These are phyloP conservation scores for Rhagologus leucostigma DNA, from an alignment of 2,113 vertebrate species.

Conservation along the genomic window DNA sequence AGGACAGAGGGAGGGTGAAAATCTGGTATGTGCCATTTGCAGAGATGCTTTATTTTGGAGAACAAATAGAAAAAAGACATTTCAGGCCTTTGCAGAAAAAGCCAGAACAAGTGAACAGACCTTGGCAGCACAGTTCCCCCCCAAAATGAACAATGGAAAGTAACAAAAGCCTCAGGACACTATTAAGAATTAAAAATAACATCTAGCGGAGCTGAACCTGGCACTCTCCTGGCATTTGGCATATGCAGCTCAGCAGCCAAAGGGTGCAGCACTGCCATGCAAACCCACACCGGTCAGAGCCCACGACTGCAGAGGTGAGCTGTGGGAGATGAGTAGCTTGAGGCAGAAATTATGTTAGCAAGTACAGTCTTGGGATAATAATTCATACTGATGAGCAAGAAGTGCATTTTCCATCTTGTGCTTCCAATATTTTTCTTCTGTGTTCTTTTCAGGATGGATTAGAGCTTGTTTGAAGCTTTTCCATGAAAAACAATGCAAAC, in stretches of 20 bases:
- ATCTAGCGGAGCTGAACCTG: not conserved
- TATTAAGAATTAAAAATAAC: conserved; percentile 16
- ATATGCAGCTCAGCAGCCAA: fast-evolving
- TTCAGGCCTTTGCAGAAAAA: not conserved
- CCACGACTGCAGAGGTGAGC: fast-evolving
- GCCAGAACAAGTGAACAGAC: conserved; percentile 49
- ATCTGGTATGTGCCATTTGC: conserved; percentile 7
- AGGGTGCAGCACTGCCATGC: not conserved
- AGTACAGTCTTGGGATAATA: not conserved
- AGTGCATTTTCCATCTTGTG: not conserved
- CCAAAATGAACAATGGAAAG: not conserved
- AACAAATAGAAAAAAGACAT: conserved; percentile 31
- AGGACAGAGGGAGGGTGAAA: not conserved
- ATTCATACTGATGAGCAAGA: not conserved
- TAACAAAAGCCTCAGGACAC: conserved; percentile 26
- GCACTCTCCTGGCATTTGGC: not conserved
- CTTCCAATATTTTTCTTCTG: not conserved
- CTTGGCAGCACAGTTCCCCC: conserved; percentile 12
- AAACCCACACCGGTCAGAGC: not conserved
- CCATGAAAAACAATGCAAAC: not conserved
- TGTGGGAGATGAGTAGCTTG: fast-evolving
- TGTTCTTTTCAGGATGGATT: not conserved
- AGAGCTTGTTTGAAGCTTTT: not conserved
- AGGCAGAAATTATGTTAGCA: not conserved
- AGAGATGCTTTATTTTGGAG: not conserved